phyloP scores from a whole-genome alignment of 2,113 vertebrate genomes.

The Zosterops lateralis region DNA sequence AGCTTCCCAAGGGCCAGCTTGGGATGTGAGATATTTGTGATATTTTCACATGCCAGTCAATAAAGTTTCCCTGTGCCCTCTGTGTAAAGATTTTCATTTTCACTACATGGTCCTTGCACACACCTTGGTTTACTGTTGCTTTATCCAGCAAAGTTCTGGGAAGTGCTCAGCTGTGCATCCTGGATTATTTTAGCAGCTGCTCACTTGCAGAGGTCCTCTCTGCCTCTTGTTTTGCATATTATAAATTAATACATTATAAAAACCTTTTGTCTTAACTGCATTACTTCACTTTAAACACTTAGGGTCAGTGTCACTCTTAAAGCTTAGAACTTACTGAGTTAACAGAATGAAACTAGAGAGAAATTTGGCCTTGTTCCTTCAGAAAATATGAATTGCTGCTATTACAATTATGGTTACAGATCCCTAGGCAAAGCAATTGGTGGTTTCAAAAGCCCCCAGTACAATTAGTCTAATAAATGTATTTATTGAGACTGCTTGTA shows the following conservation, averaged over 20 bases:
- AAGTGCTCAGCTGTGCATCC: not conserved
- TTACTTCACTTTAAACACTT: slow-evolving; percentile 30
- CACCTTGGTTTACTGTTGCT: not conserved
- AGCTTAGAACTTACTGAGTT: not conserved
- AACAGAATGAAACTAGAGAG: not conserved
- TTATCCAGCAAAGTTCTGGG: not conserved
- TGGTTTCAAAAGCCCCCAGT: slow-evolving; percentile 18
- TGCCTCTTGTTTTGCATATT: not conserved
- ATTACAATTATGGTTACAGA: slow-evolving; percentile 17
- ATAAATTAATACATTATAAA: not conserved
- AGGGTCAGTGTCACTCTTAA: not conserved
- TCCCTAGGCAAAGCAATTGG: not conserved
- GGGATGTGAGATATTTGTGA: not conserved
- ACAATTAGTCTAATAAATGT: slow-evolving; percentile 22
- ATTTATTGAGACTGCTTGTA: slow-evolving; percentile 37
- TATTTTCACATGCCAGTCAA: not conserved
- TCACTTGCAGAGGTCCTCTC: not conserved
- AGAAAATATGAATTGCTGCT: slow-evolving; percentile 2
- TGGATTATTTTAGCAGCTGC: not conserved
- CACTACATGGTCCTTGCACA: not conserved
- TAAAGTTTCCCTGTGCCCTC: not conserved
- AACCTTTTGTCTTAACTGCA: slow-evolving; percentile 19
- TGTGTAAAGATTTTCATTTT: not conserved
- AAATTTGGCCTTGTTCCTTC: not conserved
- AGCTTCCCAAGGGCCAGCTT: not conserved